phyloP scores from a whole-genome alignment of 2,888 invertebrate genomes.

The Spilarctia lutea region DNA sequence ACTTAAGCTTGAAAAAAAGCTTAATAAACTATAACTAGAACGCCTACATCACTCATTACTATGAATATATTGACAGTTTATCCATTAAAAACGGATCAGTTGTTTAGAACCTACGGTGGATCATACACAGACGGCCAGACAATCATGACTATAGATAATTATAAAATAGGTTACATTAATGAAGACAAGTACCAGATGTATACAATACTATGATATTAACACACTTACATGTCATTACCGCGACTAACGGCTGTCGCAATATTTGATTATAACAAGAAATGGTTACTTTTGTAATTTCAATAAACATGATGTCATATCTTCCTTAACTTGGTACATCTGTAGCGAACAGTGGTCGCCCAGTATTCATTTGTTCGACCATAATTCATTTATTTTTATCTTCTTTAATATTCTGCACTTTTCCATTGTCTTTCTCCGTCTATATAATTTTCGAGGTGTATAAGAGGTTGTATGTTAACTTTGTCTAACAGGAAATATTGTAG shows the following conservation, averaged over 20 bases:
- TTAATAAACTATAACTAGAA: no score
- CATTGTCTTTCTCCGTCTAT: no score
- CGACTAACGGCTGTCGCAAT: background rate
- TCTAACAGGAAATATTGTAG: background rate
- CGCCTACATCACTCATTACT: no score
- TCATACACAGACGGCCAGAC: background rate
- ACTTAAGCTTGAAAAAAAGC: no score
- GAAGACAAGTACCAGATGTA: background rate
- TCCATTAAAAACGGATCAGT: no score
- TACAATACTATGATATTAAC: background rate
- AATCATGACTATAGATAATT: background rate
- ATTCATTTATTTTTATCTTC: no score
- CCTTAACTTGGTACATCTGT: no score
- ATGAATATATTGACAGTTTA: no score
- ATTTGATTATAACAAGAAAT: background rate
- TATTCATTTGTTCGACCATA: no score
- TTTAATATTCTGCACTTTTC: no score
- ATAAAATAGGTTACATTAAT: background rate
- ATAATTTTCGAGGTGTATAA: no score
- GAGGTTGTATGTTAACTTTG: background rate
- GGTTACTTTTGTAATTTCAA: background rate
- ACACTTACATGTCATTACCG: slow-evolving; percentile 4
- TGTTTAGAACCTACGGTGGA: no score
- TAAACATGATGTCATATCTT: background rate
- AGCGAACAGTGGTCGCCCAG: background rate